These are phyloP conservation scores for Oreocharis arfaki DNA, from an alignment of 2,113 vertebrate genomes.

Conservation along the genomic window DNA sequence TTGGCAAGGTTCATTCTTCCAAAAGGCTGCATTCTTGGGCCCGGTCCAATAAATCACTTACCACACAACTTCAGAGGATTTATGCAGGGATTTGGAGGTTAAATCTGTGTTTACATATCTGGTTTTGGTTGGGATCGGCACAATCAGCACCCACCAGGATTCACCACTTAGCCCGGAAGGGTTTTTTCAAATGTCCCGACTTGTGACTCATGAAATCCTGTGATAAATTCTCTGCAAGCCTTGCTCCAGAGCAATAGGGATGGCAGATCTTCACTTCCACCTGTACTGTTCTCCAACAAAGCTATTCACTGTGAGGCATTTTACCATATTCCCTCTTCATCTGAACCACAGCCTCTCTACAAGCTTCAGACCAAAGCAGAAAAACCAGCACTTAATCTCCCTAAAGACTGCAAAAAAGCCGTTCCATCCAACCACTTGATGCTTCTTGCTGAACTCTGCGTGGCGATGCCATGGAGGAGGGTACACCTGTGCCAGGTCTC, in stretches of 20 bases:
- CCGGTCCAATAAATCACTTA: neutral
- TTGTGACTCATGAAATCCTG: neutral
- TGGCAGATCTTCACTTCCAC: neutral
- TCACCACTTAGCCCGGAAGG: neutral
- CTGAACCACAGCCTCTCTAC: neutral
- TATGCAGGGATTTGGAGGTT: neutral
- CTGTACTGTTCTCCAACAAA: neutral
- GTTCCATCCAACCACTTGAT: neutral
- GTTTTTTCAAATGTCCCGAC: neutral
- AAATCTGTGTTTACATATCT: neutral
- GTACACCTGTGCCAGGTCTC: neutral
- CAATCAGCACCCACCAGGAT: neutral
- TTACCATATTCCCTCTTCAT: neutral
- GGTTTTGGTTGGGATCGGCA: neutral
- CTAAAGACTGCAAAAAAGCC: neutral
- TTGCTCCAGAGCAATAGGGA: neutral
- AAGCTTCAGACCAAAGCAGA: neutral
- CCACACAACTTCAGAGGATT: neutral
- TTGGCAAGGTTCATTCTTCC: neutral
- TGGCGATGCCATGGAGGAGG: neutral
- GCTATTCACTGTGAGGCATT: neutral
- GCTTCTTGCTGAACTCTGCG: neutral
- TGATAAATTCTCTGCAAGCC: neutral
- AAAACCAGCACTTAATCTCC: neutral
- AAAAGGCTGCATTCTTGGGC: neutral